Conservation (phyloP, 1,140 invertebrate genomes). For the Neuroterus valhalla region DNA sequence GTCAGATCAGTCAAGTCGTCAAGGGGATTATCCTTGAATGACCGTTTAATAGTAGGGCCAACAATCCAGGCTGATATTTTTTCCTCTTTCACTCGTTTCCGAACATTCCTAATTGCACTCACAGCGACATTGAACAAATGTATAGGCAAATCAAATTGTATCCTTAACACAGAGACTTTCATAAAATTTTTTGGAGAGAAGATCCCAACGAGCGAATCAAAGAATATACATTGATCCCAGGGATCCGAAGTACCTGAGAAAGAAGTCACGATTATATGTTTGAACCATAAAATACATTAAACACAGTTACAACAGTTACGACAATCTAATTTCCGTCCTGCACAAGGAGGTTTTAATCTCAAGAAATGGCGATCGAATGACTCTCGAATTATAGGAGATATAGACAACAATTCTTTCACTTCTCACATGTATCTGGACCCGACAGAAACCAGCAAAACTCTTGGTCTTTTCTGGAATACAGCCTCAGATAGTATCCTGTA, state of each 20-base stretch:
- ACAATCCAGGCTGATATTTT: neutral
- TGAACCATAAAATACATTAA: too few species aligned
- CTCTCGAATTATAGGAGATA: too few species aligned
- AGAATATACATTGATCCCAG: neutral
- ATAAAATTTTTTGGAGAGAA: too few species aligned
- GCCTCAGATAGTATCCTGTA: neutral
- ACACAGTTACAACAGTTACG: neutral
- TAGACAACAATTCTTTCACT: too few species aligned
- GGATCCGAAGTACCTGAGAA: too few species aligned
- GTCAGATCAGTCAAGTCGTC: neutral
- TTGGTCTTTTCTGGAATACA: neutral
- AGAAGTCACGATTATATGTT: too few species aligned
- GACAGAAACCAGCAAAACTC: neutral
- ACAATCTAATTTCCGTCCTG: neutral
- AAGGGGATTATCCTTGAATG: neutral
- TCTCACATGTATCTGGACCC: neutral
- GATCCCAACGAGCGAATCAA: too few species aligned
- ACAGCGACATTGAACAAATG: too few species aligned
- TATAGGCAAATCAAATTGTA: too few species aligned
- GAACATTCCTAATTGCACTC: neutral
- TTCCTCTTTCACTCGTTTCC: neutral
- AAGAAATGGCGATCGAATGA: too few species aligned
- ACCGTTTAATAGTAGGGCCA: neutral
- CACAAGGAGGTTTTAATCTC: neutral
- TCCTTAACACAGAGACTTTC: too few species aligned